A percentile compares a stretch with the other conserved stretches of the same genome.
These are phyloP conservation scores for Globodera ellingtonae DNA, from an alignment of 1,140 invertebrate genomes.

Conservation along the genomic window DNA sequence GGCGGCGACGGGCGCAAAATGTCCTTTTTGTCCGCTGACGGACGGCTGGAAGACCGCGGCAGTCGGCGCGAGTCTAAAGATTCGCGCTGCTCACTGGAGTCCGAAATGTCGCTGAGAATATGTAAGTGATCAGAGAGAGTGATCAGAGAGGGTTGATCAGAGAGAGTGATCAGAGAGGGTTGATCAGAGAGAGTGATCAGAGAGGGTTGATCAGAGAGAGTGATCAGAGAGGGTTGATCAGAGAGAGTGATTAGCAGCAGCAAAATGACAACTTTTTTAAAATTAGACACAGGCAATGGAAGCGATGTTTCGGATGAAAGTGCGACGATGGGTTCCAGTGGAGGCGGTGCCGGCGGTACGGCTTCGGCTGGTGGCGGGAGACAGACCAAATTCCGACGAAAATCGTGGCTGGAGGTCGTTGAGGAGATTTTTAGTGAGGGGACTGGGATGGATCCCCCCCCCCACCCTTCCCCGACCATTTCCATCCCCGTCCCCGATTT, in stretches of 20 bases:
- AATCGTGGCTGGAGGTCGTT: slow-evolving; percentile 61
- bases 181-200: no score
- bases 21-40: slow-evolving; percentile 64
- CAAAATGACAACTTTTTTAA: no score
- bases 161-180: no score
- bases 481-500: not conserved
- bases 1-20: slow-evolving; percentile 57
- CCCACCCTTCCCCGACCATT: no score
- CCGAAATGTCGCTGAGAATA: slow-evolving; percentile 61
- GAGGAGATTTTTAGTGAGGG: no score
- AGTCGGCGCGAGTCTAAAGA: slow-evolving; percentile 59
- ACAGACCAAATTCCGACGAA: slow-evolving; percentile 35
- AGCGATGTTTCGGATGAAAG: slow-evolving; percentile 63
- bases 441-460: no score
- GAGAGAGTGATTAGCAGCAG: no score
- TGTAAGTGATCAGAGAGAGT: not conserved
- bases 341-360: slow-evolving; percentile 11
- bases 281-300: slow-evolving; percentile 48
- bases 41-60: slow-evolving; percentile 56
- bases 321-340: slow-evolving; percentile 28
- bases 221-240: no score
- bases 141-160: not conserved
- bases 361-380: slow-evolving; percentile 2
- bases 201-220: no score
- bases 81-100: slow-evolving; percentile 55